Percentiles rank a stretch among this genome's conserved stretches.
phyloP scores from a whole-genome alignment of 1,140 invertebrate genomes.

The Drosophila sproati region DNA sequence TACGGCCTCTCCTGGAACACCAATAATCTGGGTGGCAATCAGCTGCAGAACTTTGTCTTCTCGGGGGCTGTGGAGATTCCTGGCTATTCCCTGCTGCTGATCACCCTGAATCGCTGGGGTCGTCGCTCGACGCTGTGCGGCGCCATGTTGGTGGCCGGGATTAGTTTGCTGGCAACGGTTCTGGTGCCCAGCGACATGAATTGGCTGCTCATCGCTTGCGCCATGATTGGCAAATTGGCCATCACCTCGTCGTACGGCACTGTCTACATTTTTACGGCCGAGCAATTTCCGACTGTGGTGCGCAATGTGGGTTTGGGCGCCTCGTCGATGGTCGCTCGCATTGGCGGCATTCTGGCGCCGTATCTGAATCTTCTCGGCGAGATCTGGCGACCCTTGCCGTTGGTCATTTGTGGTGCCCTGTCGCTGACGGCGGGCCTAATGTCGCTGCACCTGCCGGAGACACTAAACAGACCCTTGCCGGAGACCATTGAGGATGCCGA shows the following conservation, averaged over 20 bases:
- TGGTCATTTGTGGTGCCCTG: constrained; percentile 90
- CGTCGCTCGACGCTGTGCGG: constrained; percentile 89
- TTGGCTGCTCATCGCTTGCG: constrained; percentile 89
- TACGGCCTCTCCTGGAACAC: constrained; percentile 93
- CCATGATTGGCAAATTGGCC: constrained; percentile 93
- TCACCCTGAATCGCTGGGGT: constrained; percentile 90
- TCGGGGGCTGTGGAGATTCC: constrained; percentile 92
- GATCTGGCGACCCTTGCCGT: constrained; percentile 89
- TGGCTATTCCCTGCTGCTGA: constrained; percentile 89
- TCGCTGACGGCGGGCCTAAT: constrained; percentile 88
- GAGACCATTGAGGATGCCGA: constrained; percentile 91
- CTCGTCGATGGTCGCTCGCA: constrained; percentile 90
- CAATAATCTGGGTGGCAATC: constrained; percentile 90
- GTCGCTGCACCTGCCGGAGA: constrained; percentile 91
- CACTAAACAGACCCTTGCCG: constrained; percentile 89
- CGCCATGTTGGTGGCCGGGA: constrained; percentile 89
- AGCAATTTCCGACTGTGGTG: constrained; percentile 94
- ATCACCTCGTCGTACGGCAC: constrained; percentile 93
- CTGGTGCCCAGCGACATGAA: constrained; percentile 86
- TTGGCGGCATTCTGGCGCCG: constrained; percentile 92
- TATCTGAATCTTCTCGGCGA: constrained; percentile 89
- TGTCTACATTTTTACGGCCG: constrained; percentile 92
- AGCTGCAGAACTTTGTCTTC: constrained; percentile 91
- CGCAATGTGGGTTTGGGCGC: constrained; percentile 92
- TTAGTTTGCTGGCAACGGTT: constrained; percentile 87